Conservation (phyloP, 2,113 vertebrate genomes). For the Corapipo altera region DNA sequence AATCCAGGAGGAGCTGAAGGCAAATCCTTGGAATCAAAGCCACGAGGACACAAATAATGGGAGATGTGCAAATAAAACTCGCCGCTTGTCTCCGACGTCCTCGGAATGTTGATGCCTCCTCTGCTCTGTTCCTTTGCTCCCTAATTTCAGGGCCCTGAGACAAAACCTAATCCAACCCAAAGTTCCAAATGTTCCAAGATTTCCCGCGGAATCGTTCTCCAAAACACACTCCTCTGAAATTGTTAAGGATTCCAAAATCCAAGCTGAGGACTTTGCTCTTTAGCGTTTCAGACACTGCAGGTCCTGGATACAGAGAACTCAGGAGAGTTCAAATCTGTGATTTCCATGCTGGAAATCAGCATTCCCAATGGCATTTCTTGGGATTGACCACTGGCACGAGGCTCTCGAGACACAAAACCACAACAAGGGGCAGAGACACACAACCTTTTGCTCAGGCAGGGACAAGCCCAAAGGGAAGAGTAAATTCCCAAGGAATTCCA, state of each 20-base stretch:
- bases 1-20: not conserved
- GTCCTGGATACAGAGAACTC: not conserved
- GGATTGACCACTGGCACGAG: accelerated
- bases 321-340: not conserved
- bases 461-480: not conserved
- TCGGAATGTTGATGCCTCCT: not conserved
- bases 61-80: not conserved
- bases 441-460: accelerated
- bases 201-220: not conserved
- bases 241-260: not conserved
- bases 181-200: not conserved
- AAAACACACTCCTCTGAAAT: not conserved
- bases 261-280: not conserved
- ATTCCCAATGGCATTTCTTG: not conserved
- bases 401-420: not conserved
- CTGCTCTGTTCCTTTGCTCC: not conserved
- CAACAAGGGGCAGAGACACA: accelerated
- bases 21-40: not conserved
- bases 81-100: not conserved
- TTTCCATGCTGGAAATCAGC: not conserved
- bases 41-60: not conserved
- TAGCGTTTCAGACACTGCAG: not conserved
- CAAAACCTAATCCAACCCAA: not conserved
- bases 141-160: not conserved
- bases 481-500: not conserved